Evolutionary conservation across 2,797 vertebrate species (phyloP).

Genomic region (Gambusia yucatana): DNA sequence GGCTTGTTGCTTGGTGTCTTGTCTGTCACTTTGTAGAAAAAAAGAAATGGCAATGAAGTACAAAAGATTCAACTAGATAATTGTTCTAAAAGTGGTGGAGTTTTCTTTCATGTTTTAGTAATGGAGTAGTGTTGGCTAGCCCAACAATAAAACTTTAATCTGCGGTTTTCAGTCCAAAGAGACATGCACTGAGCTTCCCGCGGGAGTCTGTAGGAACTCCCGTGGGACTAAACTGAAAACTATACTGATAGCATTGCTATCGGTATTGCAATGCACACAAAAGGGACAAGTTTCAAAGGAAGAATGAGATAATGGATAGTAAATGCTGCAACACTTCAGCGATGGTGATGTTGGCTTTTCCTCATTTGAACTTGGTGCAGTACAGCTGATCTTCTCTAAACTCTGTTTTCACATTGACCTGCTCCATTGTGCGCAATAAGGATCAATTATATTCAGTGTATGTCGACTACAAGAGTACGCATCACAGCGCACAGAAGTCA

Average conservation of each 20-base stretch:
- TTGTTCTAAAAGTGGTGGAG: not conserved
- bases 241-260: not conserved
- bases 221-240: not conserved
- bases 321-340: not conserved
- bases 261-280: not conserved
- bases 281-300: not conserved
- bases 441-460: not conserved
- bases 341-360: not conserved
- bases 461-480: not conserved
- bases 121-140: not conserved
- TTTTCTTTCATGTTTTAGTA: not conserved
- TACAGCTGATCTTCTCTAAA: not conserved
- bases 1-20: not conserved
- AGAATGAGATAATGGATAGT: not conserved
- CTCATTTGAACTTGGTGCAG: not conserved
- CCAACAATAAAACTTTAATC: not conserved
- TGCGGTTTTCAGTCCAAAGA: not conserved
- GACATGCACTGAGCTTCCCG: not conserved
- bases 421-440: not conserved
- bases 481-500: not conserved
- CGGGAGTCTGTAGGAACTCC: not conserved
- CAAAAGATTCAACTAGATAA: not conserved
- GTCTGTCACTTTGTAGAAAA: not conserved
- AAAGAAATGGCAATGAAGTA: not conserved
- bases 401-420: not conserved